Evolutionary conservation across 2,113 vertebrate genomes (phyloP), one percentile per base, ranked within the genome.

Genomic region (Alexandromys fortis): DNA sequence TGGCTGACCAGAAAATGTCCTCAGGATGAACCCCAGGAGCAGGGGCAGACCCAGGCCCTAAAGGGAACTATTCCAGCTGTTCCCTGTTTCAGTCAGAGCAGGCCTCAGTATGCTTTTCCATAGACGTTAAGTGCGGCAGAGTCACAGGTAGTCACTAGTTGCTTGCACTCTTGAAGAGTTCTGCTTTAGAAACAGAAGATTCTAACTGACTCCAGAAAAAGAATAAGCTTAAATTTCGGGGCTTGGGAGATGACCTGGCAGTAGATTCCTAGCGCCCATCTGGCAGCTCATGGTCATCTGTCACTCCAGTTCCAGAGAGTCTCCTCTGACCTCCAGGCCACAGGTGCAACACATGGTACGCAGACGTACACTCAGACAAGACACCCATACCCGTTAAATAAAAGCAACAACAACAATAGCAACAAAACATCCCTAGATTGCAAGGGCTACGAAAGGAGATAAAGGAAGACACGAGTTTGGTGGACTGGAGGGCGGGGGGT

Each of bases 161-260:
- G 88, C 76, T 92, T 77, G 75, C 2, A 91, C 55, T 76, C 55
- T 95, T 28, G 7, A 94, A 94, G 67, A 94, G 26, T 94, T 92
- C 3, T 95, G 42, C 22, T 65, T 89, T 52, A 92, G 79, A 89
- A 95, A 77, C 63, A 89, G 89, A 89, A 86, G 42, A 82, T 92
- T 90, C 8, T 92, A 28, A 35, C 30, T 78, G 38, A 13, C n/a
- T 1, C 47, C 4, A 82, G 49, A 82, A 89, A 89, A 28, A 86
- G 30, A 78, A 2, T 14, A 35, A 52, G 22, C 35, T 61, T 82
- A 61, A 63, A 83, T 63, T 42, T 63, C 1, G 7, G 5, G 13
- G n/a, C 26, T 63, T 14, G 14, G n/a, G 61, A 83, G n/a, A 26
- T 83, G 13, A n/a, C 81, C 81, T 28, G n/a, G 55, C 55, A 42